phyloP scores from a whole-genome alignment of 2,113 vertebrate species.

The Odocoileus virginianus region DNA sequence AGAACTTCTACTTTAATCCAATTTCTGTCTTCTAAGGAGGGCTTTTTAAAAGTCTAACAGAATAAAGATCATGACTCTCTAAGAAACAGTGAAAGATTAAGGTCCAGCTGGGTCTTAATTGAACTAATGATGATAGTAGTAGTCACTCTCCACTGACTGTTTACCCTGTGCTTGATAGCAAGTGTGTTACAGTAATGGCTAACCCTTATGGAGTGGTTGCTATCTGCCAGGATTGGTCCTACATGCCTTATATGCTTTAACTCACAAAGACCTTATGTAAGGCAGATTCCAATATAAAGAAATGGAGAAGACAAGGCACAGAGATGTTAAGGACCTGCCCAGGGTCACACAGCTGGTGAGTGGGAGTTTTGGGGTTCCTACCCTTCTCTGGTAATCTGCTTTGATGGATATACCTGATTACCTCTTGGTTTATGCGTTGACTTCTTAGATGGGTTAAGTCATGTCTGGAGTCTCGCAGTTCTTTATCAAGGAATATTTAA shows the following conservation, averaged over 20 bases:
- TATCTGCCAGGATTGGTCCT: background rate
- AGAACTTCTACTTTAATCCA: slow-evolving; percentile 25
- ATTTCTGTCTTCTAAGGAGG: slow-evolving; percentile 7
- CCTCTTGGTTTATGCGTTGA: background rate
- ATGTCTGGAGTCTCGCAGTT: background rate
- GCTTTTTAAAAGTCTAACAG: background rate
- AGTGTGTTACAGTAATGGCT: background rate
- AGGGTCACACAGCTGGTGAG: background rate
- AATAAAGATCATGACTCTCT: background rate
- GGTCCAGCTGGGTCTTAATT: background rate
- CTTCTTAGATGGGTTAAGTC: background rate
- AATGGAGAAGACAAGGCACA: background rate
- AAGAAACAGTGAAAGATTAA: background rate
- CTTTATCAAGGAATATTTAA: background rate
- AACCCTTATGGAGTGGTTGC: background rate
- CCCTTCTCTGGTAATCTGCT: background rate
- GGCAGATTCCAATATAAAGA: background rate
- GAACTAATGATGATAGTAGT: slow-evolving; percentile 31
- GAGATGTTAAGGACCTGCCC: background rate
- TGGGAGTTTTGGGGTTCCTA: background rate
- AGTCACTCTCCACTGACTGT: background rate
- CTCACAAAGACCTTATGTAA: background rate
- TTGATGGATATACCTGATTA: background rate
- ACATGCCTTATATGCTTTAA: background rate
- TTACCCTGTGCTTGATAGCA: background rate